Evolutionary conservation across 2,888 invertebrate species (phyloP).

Genomic region (Myopa testacea): DNA sequence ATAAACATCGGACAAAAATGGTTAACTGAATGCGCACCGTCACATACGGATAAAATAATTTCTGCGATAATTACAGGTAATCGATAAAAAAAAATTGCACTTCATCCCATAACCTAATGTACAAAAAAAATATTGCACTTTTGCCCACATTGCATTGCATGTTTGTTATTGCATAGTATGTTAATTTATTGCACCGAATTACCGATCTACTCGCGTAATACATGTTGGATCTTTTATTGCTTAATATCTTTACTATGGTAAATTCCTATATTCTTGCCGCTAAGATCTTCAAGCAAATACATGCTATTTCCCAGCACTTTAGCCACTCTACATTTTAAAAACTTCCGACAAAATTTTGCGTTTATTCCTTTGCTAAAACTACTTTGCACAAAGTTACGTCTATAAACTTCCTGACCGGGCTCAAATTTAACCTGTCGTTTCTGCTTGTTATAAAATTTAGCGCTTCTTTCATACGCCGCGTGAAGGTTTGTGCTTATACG

Average conservation of each 20-base stretch:
- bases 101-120: not conserved
- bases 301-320: not conserved
- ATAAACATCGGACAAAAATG: too few species aligned
- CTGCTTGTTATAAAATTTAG: not conserved
- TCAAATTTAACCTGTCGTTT: not conserved
- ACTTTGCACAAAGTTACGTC: not conserved
- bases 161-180: not conserved
- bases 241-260: conserved; percentile 14
- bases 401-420: conserved; percentile 16
- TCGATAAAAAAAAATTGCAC: not conserved
- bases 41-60: too few species aligned
- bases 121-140: not conserved
- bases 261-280: not conserved
- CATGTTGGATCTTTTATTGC: not conserved
- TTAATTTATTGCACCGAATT: not conserved
- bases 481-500: not conserved
- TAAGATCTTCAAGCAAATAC: not conserved
- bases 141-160: not conserved
- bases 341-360: conserved; percentile 9
- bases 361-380: not conserved
- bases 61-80: too few species aligned
- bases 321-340: not conserved
- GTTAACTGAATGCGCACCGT: too few species aligned
- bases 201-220: not conserved
- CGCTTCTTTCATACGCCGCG: not conserved